Percentiles rank a stretch among this genome's conserved stretches.
Evolutionary conservation across 2,888 invertebrate species (phyloP).

Genomic region (Geotrupes spiniger): DNA sequence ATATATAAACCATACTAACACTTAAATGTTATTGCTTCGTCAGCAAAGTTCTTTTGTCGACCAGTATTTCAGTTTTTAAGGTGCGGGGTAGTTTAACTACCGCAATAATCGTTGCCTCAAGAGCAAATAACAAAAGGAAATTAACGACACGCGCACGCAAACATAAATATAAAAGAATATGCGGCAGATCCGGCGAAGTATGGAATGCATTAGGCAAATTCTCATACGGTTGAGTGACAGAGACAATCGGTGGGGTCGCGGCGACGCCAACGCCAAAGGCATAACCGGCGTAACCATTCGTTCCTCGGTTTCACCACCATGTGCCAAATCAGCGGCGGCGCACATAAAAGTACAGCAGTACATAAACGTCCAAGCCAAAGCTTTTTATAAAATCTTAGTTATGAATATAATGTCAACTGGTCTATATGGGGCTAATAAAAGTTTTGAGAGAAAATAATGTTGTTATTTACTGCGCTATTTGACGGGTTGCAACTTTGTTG

Average conservation of each 20-base stretch:
- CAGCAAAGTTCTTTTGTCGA: neutral
- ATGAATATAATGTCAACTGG: too few relatives aligned
- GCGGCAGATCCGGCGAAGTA: slow-evolving; percentile 36
- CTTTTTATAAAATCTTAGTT: neutral
- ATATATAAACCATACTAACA: neutral
- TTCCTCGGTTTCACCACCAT: slow-evolving; percentile 2
- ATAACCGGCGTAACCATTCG: slow-evolving; percentile 14
- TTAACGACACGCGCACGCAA: slow-evolving; percentile 44
- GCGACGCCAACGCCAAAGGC: slow-evolving; percentile 15
- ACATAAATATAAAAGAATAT: slow-evolving; percentile 44
- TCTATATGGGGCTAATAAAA: too few relatives aligned
- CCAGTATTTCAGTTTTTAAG: slow-evolving; percentile 18
- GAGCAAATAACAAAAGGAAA: slow-evolving; percentile 42
- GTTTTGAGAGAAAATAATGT: too few relatives aligned
- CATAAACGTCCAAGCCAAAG: neutral
- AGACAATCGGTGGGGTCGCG: slow-evolving; percentile 30
- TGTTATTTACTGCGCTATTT: too few relatives aligned
- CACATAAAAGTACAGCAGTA: too few relatives aligned
- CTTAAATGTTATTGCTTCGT: slow-evolving; percentile 2
- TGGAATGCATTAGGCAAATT: slow-evolving; percentile 45
- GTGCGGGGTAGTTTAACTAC: slow-evolving; percentile 26
- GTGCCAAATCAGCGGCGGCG: slow-evolving; percentile 2
- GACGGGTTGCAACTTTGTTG: too few relatives aligned
- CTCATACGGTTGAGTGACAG: slow-evolving; percentile 39
- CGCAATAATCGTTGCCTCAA: slow-evolving; percentile 33